Conservation (phyloP, 2,113 vertebrate genomes). For the Budorcas taxicolor region DNA sequence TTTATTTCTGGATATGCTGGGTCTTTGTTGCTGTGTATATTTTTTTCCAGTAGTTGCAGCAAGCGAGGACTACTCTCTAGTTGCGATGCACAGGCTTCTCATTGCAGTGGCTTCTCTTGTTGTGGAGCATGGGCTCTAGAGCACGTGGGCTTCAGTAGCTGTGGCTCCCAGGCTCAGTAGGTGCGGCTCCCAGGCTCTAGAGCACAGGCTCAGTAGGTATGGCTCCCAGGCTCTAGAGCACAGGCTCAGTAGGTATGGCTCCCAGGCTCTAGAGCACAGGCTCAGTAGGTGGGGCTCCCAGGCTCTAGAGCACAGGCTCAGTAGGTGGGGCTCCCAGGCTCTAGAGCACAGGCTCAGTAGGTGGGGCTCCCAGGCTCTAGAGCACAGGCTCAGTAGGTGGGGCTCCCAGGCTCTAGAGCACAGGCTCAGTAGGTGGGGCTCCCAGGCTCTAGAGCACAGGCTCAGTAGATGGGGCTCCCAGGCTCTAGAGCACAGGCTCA, state of each 20-base stretch:
- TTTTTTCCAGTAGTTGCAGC: not conserved
- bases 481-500: not conserved
- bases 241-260: fast-evolving
- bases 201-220: fast-evolving
- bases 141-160: not conserved
- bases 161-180: not conserved
- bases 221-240: too few species aligned
- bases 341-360: not conserved
- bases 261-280: not conserved
- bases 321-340: not conserved
- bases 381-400: not conserved
- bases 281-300: too few species aligned
- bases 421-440: not conserved
- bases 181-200: fast-evolving
- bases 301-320: too few species aligned
- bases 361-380: not conserved
- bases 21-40: not conserved
- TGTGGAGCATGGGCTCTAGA: not conserved
- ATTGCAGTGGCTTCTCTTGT: not conserved
- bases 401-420: not conserved
- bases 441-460: too few species aligned
- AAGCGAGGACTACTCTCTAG: not conserved
- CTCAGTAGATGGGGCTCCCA: fast-evolving
- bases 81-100: not conserved
- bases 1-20: not conserved